phyloP scores from a whole-genome alignment of 2,888 invertebrate species.

The Hedya salicella region DNA sequence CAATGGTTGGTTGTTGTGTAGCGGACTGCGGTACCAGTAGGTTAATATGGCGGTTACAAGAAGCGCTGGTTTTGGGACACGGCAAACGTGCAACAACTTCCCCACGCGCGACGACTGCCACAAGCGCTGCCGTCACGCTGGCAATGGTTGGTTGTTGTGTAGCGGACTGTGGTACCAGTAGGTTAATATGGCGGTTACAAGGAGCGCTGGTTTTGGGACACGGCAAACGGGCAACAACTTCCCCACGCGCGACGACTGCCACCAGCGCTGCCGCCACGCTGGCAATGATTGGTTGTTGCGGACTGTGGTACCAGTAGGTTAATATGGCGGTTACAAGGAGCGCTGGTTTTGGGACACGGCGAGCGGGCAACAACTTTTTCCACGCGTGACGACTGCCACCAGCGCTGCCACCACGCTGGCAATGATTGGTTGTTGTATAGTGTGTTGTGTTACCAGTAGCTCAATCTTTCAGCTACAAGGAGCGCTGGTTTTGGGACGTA shows the following conservation, averaged over 20 bases:
- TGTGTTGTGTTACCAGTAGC: neutral
- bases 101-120: conserved; percentile 89
- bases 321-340: neutral
- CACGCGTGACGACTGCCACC: conserved; percentile 88
- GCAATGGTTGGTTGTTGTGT: neutral
- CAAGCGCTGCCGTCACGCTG: conserved; percentile 76
- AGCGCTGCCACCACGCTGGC: conserved; percentile 60
- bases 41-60: no score
- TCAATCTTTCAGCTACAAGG: neutral
- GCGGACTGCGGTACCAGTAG: no score
- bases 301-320: neutral
- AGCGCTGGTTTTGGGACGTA: neutral
- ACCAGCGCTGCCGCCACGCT: conserved; percentile 68
- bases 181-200: no score
- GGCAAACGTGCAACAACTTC: conserved; percentile 91
- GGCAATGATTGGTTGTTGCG: neutral
- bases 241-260: conserved; percentile 88
- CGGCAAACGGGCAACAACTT: conserved; percentile 91
- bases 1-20: neutral
- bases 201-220: conserved; percentile 88
- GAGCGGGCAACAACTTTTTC: conserved; percentile 93
- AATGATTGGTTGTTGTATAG: neutral
- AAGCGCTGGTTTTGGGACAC: conserved; percentile 88
- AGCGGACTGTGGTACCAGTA: no score
- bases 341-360: conserved; percentile 89